Evolutionary conservation across 2,113 vertebrate species (phyloP), one percentile per base, ranked within the genome.

Genomic region (Coregonus clupeaformis): DNA sequence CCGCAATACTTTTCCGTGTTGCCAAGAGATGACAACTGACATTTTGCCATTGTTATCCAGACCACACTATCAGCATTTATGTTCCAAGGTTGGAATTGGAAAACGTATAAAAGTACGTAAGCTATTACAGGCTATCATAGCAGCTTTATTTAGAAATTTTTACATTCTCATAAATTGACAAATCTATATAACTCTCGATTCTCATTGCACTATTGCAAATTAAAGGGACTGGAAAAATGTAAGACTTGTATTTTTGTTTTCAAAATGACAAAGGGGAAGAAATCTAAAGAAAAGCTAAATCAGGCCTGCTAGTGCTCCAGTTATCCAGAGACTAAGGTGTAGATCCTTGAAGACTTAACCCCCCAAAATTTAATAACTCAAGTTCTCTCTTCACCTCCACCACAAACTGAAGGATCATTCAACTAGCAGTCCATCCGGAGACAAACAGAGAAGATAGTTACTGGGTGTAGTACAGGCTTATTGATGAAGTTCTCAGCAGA

Each of bases 101-200:
- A 66, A 66, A 68, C 32, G 9, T 22, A 68, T 47, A 42, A 59
- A 69, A 27, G n/a, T n/a, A 12, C 49, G 47, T n/a, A 80, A 68
- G 11, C 64, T 45, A 24, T 68, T 74, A 73, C 52, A 77, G 71
- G 74, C 86, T 66, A 74, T 82, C 6, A 64, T 74, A 80, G 89
- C 90, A 93, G 88, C 88, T 94, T 94, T 93, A 93, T 93, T 93
- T 91, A 90, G 85, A 94, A 94, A 91, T 68, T 45, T 85, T 88
- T 87, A 92, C 90, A 93, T 92, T 93, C 92, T 92, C 86, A n/a
- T n/a, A 90, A 91, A 90, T 90, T 72, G 73, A 82, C 82, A 88
- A 82, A 82, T 84, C 52, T 79, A 69, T 84, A 81, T 77, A 87
- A 78, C 82, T 86, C 75, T 85, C 24, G 49, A 79, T 80, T 84